Percentiles rank a stretch among this genome's conserved stretches.
These are phyloP conservation scores for Planococcus citri DNA, from an alignment of 1,140 invertebrate species.

Conservation along the genomic window DNA sequence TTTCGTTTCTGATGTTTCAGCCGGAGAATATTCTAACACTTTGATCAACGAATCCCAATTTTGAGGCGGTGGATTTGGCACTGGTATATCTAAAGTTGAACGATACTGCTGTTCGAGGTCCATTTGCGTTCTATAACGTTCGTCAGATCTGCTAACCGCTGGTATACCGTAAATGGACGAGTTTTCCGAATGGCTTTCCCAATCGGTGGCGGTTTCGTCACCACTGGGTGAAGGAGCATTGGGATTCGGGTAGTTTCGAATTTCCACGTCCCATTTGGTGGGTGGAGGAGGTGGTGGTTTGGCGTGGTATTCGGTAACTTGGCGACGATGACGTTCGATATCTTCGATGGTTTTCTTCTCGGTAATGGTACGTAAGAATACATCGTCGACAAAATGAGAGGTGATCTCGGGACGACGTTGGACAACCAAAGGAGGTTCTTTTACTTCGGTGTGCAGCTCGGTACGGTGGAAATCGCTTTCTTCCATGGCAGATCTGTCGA, in stretches of 20 bases:
- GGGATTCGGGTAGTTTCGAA: conserved; percentile 64
- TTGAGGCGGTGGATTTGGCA: conserved; percentile 37
- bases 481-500: conserved; percentile 29
- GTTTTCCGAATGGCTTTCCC: conserved; percentile 75
- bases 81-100: conserved; percentile 36
- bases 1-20: conserved; percentile 22
- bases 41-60: conserved; percentile 73
- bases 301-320: conserved; percentile 62
- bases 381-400: conserved; percentile 73
- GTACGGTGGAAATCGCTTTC: conserved; percentile 32
- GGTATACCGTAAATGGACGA: conserved; percentile 64
- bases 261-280: conserved; percentile 68
- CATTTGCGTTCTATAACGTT: conserved; percentile 25
- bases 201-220: conserved; percentile 43
- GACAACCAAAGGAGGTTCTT: conserved; percentile 31
- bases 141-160: conserved; percentile 47
- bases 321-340: conserved; percentile 65
- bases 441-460: conserved; percentile 28
- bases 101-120: conserved; percentile 2
- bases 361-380: conserved; percentile 74
- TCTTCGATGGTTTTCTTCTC: conserved; percentile 83
- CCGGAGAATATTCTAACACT: conserved; percentile 54
- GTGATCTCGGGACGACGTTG: conserved; percentile 58
- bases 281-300: conserved; percentile 47
- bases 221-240: conserved; percentile 42